These are phyloP conservation scores for Pogonocichla stellata DNA, from an alignment of 2,113 vertebrate species.

Conservation along the genomic window DNA sequence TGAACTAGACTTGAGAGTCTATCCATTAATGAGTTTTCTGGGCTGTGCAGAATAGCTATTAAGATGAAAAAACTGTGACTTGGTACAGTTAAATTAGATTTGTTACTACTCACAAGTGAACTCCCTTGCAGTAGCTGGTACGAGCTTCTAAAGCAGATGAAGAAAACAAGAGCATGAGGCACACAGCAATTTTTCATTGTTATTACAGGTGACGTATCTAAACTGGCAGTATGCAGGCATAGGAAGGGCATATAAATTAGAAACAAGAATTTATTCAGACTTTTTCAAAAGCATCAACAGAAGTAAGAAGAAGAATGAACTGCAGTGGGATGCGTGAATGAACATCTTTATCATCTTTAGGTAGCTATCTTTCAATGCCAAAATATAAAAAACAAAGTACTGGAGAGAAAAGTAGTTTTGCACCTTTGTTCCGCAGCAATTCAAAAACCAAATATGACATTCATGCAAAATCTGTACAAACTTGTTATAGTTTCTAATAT, in stretches of 20 bases:
- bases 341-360: slow-evolving; percentile 49
- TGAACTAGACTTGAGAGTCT: slow-evolving; percentile 44
- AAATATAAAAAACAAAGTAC: not conserved
- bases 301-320: slow-evolving; percentile 59
- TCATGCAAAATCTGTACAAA: not conserved
- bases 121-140: slow-evolving; percentile 70
- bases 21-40: slow-evolving; percentile 60
- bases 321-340: slow-evolving; percentile 20
- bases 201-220: slow-evolving; percentile 87
- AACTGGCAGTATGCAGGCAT: slow-evolving; percentile 73
- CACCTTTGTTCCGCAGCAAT: not conserved
- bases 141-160: slow-evolving; percentile 48
- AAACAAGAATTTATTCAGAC: slow-evolving; percentile 63
- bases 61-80: slow-evolving; percentile 68
- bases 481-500: not conserved
- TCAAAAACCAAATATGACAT: not conserved
- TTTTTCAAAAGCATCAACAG: slow-evolving; percentile 48
- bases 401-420: slow-evolving; percentile 12
- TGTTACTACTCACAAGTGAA: slow-evolving; percentile 72
- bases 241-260: slow-evolving; percentile 70
- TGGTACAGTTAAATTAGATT: slow-evolving; percentile 76
- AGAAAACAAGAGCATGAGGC: slow-evolving; percentile 63
- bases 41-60: slow-evolving; percentile 66
- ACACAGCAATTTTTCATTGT: slow-evolving; percentile 88
- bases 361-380: slow-evolving; percentile 2